Evolutionary conservation across 2,888 invertebrate genomes (phyloP).

Genomic region (Cloeon dipterum): DNA sequence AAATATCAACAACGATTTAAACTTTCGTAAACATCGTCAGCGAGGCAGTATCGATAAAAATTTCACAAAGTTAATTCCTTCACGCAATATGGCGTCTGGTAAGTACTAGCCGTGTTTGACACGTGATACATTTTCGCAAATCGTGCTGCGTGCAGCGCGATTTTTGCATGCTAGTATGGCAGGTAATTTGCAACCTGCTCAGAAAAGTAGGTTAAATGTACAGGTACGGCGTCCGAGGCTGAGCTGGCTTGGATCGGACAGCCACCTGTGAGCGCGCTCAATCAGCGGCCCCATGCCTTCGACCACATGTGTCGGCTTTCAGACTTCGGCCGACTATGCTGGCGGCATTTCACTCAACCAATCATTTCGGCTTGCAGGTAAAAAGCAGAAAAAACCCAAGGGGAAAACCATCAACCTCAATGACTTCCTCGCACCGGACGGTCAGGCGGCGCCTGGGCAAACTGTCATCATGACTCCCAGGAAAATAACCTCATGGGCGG

Average conservation of each 20-base stretch:
- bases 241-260: background rate
- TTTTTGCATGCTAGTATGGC: background rate
- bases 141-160: background rate
- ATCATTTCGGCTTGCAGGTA: constrained; percentile 44
- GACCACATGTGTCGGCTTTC: background rate
- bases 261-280: constrained; percentile 2
- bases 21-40: too few relatives aligned
- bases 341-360: too few relatives aligned
- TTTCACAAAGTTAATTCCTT: too few relatives aligned
- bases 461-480: constrained; percentile 20
- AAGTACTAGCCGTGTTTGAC: background rate
- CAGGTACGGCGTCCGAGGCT: background rate
- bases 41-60: too few relatives aligned
- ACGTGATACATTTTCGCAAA: background rate
- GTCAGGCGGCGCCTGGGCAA: constrained; percentile 26
- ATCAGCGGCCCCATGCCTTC: too few relatives aligned
- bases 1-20: too few relatives aligned
- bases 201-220: background rate
- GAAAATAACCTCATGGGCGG: constrained; percentile 46
- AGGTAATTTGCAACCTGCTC: background rate
- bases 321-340: background rate
- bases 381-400: constrained; percentile 69
- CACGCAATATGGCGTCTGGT: constrained; percentile 1
- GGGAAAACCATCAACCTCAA: constrained; percentile 60
- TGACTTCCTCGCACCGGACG: constrained; percentile 48